phyloP scores from a whole-genome alignment of 2,888 invertebrate species.

The Platycheirus rosarum region DNA sequence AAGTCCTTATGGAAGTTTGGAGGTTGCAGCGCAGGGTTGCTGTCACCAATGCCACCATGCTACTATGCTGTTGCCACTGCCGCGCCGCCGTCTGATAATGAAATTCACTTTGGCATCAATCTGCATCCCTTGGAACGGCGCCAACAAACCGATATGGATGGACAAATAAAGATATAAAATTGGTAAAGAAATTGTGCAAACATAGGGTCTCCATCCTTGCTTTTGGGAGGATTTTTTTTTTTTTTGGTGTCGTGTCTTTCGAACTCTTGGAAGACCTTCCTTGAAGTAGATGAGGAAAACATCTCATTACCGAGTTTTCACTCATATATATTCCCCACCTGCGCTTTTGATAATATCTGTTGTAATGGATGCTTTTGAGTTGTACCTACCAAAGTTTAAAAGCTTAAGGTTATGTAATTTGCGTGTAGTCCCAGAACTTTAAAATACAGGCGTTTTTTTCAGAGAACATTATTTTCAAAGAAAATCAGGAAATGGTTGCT shows the following conservation, averaged over 20 bases:
- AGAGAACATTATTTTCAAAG: too few species aligned
- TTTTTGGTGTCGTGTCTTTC: slow-evolving; percentile 16
- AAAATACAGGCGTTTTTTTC: too few species aligned
- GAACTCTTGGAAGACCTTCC: slow-evolving; percentile 25
- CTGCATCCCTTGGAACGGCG: slow-evolving; percentile 69
- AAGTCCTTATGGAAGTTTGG: slow-evolving; percentile 41
- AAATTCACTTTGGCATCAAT: slow-evolving; percentile 74
- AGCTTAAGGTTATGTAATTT: too few species aligned
- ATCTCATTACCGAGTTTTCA: slow-evolving; percentile 45
- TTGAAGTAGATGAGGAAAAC: slow-evolving; percentile 10
- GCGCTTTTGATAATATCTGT: slow-evolving; percentile 4
- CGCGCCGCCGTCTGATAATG: slow-evolving; percentile 69
- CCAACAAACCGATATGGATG: slow-evolving; percentile 56
- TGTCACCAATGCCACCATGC: slow-evolving; percentile 28
- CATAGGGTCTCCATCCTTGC: slow-evolving; percentile 21
- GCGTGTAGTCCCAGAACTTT: too few species aligned
- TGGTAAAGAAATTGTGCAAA: slow-evolving; percentile 56
- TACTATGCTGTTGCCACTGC: background rate
- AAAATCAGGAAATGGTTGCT: too few species aligned
- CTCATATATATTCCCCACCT: slow-evolving; percentile 44
- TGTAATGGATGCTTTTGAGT: background rate
- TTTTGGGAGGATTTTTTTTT: slow-evolving; percentile 12
- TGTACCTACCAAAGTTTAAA: too few species aligned
- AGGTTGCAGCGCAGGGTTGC: slow-evolving; percentile 19
- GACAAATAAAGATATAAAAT: slow-evolving; percentile 65